Conservation (phyloP, 2,797 vertebrate genomes). For the Tachyglossus aculeatus region DNA sequence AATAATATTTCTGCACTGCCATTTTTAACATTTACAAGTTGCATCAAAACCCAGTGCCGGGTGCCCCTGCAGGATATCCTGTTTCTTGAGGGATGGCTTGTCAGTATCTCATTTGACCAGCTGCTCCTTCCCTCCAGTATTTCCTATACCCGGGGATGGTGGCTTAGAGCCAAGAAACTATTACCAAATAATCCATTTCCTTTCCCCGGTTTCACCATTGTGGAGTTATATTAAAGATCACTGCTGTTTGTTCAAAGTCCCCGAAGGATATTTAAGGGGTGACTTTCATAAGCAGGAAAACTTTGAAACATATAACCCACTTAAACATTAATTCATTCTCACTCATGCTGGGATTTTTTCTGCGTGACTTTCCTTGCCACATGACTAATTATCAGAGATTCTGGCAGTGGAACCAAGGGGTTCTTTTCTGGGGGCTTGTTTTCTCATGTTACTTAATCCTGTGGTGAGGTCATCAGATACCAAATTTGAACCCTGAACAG, state of each 20-base stretch:
- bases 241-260: conserved; percentile 24
- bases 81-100: conserved; percentile 12
- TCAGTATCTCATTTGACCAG: conserved; percentile 37
- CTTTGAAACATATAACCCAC: conserved; percentile 16
- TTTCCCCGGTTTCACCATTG: conserved; percentile 10
- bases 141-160: conserved; percentile 17
- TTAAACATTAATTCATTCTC: conserved; percentile 15
- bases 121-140: conserved; percentile 40
- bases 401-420: conserved; percentile 31
- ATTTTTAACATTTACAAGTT: conserved; percentile 1
- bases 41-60: not conserved
- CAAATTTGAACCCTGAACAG: conserved; percentile 42
- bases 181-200: conserved; percentile 23
- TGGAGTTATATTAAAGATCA: not conserved
- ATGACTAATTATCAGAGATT: conserved; percentile 33
- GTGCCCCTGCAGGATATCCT: not conserved
- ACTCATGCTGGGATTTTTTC: conserved; percentile 30
- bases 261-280: conserved; percentile 22
- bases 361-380: conserved; percentile 10
- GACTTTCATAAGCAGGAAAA: conserved; percentile 19
- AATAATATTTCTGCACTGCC: not conserved
- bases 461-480: conserved; percentile 34
- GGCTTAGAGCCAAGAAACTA: conserved; percentile 21
- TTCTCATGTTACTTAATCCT: conserved; percentile 34
- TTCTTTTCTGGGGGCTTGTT: conserved; percentile 44